These are phyloP conservation scores for Platalea minor DNA, from an alignment of 2,797 vertebrate species.

Conservation along the genomic window DNA sequence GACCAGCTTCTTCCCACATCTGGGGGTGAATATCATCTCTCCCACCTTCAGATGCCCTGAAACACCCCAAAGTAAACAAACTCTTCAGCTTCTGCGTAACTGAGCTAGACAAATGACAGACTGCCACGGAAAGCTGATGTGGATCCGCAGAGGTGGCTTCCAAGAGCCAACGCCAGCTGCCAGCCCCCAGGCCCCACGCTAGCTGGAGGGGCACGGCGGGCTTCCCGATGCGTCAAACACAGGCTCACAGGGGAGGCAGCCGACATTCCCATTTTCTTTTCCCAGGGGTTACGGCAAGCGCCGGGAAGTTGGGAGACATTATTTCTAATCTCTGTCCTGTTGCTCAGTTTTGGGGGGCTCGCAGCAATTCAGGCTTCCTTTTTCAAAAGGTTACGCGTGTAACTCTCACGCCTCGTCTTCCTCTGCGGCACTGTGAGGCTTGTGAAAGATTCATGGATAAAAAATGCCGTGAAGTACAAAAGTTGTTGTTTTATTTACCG, in stretches of 20 bases:
- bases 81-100: not conserved
- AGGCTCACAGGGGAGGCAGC: not conserved
- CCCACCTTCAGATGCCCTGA: not conserved
- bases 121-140: not conserved
- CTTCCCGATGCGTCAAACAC: not conserved
- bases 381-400: rapidly evolving
- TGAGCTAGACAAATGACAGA: not conserved
- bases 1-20: not conserved
- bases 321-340: not conserved
- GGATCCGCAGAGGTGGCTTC: not conserved
- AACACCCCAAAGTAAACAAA: not conserved
- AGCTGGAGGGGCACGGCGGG: not conserved
- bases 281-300: not conserved
- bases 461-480: rapidly evolving
- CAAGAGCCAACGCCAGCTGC: not conserved
- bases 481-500: not conserved
- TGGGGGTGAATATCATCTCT: not conserved
- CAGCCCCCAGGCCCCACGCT: not conserved
- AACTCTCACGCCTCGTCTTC: not conserved
- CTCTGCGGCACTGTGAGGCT: not conserved
- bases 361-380: not conserved
- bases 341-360: not conserved
- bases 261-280: not conserved
- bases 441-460: not conserved
- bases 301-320: not conserved